Evolutionary conservation across 2,888 invertebrate species (phyloP).

Genomic region (Drosophila buzzatii): DNA sequence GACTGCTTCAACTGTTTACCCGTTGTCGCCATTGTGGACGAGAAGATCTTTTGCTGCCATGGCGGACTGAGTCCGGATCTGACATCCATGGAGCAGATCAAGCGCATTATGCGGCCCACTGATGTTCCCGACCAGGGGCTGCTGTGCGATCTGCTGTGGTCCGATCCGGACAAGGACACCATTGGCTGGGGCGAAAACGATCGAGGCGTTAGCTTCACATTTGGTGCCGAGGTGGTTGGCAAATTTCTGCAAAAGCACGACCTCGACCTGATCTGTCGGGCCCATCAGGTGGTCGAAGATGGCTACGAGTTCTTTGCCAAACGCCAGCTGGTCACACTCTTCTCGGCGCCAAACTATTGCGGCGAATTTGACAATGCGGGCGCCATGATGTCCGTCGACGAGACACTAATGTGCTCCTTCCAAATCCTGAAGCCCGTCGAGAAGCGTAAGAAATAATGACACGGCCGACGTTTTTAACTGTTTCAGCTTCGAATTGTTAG

Average conservation of each 20-base stretch:
- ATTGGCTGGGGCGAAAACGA: slow-evolving; percentile 99
- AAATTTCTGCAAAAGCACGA: slow-evolving; percentile 92
- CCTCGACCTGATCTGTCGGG: slow-evolving; percentile 98
- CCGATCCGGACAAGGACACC: slow-evolving; percentile 97
- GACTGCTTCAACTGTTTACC: slow-evolving; percentile 99
- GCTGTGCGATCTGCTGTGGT: slow-evolving; percentile 97
- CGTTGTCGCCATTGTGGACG: slow-evolving; percentile 97
- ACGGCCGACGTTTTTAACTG: neutral
- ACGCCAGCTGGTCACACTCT: slow-evolving; percentile 94
- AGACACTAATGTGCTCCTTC: slow-evolving; percentile 98
- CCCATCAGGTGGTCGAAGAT: slow-evolving; percentile 98
- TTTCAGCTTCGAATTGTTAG: slow-evolving; percentile 28
- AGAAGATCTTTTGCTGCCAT: slow-evolving; percentile 91
- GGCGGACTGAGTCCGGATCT: slow-evolving; percentile 94
- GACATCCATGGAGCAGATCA: slow-evolving; percentile 98
- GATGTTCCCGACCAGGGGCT: slow-evolving; percentile 98
- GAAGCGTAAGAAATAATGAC: slow-evolving; percentile 56
- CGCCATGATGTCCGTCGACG: slow-evolving; percentile 98
- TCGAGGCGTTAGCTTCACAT: slow-evolving; percentile 98
- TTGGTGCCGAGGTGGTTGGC: slow-evolving; percentile 94
- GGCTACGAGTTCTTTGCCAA: slow-evolving; percentile 99
- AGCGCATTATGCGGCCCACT: slow-evolving; percentile 98
- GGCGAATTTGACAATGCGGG: slow-evolving; percentile 93
- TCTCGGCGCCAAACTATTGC: slow-evolving; percentile 94
- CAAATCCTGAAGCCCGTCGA: slow-evolving; percentile 66